Percentiles rank a stretch among this genome's conserved stretches.
Evolutionary conservation across 2,113 vertebrate species (phyloP).

Genomic region (Antechinus stuartii): DNA sequence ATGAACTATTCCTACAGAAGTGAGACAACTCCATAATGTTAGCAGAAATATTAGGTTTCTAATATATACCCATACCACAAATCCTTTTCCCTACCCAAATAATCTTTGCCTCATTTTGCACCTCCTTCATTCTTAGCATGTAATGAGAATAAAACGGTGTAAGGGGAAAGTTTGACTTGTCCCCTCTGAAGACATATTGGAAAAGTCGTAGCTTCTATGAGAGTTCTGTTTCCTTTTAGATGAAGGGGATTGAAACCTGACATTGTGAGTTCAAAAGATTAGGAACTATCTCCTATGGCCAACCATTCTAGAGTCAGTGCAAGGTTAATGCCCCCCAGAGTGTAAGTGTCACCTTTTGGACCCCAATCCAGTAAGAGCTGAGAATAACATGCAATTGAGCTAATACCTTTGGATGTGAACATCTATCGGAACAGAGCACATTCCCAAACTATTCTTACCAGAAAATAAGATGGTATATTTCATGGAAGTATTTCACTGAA

Average conservation of each 20-base stretch:
- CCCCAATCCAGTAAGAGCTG: background rate
- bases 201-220: background rate
- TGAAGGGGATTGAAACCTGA: background rate
- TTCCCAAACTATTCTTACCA: background rate
- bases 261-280: too few species aligned
- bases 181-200: background rate
- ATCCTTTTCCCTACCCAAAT: background rate
- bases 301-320: background rate
- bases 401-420: background rate
- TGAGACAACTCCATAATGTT: background rate
- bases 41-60: background rate
- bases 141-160: background rate
- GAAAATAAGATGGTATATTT: background rate
- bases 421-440: background rate
- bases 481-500: background rate
- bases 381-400: background rate
- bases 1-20: background rate
- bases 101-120: background rate
- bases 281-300: background rate
- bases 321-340: background rate
- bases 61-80: background rate
- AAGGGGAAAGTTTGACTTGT: background rate
- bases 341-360: background rate
- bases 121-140: background rate
- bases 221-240: background rate